A percentile compares a stretch with the other conserved stretches of the same genome.
Conservation (phyloP, 2,888 invertebrate species). For the Arctia plantaginis region DNA sequence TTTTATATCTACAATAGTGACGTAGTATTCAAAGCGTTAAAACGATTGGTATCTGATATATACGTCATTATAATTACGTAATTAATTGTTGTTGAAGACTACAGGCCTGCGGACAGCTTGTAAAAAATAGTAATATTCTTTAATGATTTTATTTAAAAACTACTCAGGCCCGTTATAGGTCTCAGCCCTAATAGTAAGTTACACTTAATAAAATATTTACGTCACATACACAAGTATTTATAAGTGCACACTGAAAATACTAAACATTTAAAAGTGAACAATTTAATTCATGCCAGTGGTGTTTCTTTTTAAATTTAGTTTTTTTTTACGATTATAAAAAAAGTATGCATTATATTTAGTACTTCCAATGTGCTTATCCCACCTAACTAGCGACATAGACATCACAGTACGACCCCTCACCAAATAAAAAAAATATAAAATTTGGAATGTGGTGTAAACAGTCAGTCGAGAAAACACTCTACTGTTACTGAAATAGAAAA, state of each 20-base stretch:
- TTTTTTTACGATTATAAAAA: constrained; percentile 10
- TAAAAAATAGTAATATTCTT: neutral
- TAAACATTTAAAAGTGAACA: constrained; percentile 27
- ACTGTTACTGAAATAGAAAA: constrained; percentile 24
- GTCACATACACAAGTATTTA: constrained; percentile 56
- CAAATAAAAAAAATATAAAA: constrained; percentile 30
- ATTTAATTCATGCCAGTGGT: constrained; percentile 4
- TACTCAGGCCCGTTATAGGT: constrained; percentile 4
- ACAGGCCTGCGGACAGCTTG: constrained; percentile 1
- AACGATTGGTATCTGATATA: constrained; percentile 40
- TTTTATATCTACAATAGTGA: constrained; percentile 5
- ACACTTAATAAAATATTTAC: constrained; percentile 48
- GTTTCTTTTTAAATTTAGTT: constrained; percentile 12
- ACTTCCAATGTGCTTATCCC: constrained; percentile 33
- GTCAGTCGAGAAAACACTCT: constrained; percentile 43
- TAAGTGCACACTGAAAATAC: constrained; percentile 29
- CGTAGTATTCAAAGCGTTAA: constrained; percentile 37
- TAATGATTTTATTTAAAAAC: neutral
- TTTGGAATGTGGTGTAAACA: constrained; percentile 49
- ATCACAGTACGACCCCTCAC: constrained; percentile 47
- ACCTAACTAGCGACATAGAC: constrained; percentile 51
- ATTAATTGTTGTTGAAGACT: constrained; percentile 40
- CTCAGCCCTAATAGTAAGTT: constrained; percentile 56
- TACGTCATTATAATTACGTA: constrained; percentile 50
- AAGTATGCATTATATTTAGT: constrained; percentile 32